Conservation (phyloP, 2,113 vertebrate species). For the Octodon degus region DNA sequence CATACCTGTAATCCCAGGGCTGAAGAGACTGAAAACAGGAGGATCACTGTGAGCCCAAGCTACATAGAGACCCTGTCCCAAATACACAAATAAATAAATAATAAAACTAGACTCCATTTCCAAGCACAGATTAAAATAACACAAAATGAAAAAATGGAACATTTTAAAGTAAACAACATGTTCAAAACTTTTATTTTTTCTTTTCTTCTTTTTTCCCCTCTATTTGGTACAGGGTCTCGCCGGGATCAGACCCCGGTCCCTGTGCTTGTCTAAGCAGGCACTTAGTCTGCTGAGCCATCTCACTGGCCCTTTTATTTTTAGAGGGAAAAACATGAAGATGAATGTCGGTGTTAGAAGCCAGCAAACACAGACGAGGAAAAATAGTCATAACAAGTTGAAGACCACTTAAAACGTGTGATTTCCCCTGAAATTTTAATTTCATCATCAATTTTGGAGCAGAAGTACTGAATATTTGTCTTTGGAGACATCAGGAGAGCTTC, state of each 20-base stretch:
- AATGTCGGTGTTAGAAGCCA: constrained; percentile 9
- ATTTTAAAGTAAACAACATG: not conserved
- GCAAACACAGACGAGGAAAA: not conserved
- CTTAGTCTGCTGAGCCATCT: no score
- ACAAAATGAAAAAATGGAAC: constrained; percentile 17
- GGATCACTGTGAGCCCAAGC: no score
- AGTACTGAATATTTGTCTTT: not conserved
- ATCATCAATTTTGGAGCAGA: not conserved
- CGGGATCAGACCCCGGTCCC: no score
- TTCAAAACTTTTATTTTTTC: not conserved
- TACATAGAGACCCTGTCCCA: no score
- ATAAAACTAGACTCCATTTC: not conserved
- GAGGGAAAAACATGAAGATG: not conserved
- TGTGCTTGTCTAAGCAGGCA: no score
- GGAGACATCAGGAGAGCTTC: not conserved
- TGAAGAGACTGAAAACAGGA: no score
- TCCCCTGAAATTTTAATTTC: not conserved
- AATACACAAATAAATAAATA: no score
- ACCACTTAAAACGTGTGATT: not conserved
- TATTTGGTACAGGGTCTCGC: no score
- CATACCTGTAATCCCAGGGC: no score
- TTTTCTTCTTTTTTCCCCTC: no score
- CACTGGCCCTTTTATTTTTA: constrained; percentile 13
- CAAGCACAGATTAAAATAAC: constrained; percentile 21
- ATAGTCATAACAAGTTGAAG: not conserved